Evolutionary conservation across 2,888 invertebrate genomes (phyloP).

Genomic region (Sceliomorpha sp.): DNA sequence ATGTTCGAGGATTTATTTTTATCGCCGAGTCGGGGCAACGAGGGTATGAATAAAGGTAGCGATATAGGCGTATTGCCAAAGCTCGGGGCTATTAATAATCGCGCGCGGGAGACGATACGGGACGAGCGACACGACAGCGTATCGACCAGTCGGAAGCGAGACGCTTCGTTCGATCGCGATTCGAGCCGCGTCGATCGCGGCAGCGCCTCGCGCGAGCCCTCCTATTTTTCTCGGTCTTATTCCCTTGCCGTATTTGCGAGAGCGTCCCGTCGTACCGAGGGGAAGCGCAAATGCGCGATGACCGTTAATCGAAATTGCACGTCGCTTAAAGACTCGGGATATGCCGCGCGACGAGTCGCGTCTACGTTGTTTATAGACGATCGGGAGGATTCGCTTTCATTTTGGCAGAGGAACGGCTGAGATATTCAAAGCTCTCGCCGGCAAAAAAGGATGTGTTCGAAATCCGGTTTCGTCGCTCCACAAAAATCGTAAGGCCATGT

Average conservation of each 20-base stretch:
- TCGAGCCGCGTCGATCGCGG: constrained; percentile 7
- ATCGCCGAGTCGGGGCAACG: constrained; percentile 37
- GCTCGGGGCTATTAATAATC: constrained; percentile 45
- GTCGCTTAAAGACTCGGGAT: too few relatives aligned
- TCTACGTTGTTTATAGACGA: constrained; percentile 1
- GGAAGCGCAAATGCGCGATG: too few relatives aligned
- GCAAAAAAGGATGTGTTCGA: constrained; percentile 21
- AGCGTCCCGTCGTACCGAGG: too few relatives aligned
- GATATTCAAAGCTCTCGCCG: constrained; percentile 22
- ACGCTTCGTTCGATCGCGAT: constrained; percentile 26
- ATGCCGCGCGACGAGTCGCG: too few relatives aligned
- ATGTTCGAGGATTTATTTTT: constrained; percentile 32
- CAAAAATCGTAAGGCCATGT: constrained; percentile 34
- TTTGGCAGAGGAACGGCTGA: constrained; percentile 19
- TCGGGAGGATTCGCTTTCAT: constrained; percentile 34
- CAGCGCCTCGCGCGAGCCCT: too few relatives aligned
- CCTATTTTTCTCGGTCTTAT: too few relatives aligned
- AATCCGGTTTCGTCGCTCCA: constrained; percentile 36
- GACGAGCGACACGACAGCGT: constrained; percentile 35
- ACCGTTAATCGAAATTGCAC: not conserved
- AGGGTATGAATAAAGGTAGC: constrained; percentile 47
- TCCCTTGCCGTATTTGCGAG: too few relatives aligned
- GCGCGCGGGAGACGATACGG: constrained; percentile 43
- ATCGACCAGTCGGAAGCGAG: constrained; percentile 36
- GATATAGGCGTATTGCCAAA: constrained; percentile 51